A percentile compares a stretch with the other conserved stretches of the same genome.
Conservation (phyloP, 2,113 vertebrate genomes). For the Pampusana beccarii region DNA sequence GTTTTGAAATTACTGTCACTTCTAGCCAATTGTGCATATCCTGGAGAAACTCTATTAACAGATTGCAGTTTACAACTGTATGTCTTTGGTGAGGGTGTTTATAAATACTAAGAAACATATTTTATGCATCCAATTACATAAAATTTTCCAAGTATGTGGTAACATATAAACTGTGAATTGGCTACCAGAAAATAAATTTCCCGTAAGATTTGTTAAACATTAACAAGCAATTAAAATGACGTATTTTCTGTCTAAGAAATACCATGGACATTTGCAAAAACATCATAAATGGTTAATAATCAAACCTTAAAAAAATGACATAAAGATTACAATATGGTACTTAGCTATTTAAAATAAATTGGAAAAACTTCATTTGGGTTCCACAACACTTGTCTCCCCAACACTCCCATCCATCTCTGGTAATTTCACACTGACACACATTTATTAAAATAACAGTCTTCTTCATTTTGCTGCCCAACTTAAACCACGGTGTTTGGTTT, state of each 20-base stretch:
- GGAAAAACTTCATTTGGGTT: neutral
- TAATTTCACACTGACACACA: neutral
- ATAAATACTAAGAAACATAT: neutral
- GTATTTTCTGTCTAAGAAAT: neutral
- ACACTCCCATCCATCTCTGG: neutral
- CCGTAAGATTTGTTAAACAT: neutral
- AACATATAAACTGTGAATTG: neutral
- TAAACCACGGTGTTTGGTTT: too few species aligned
- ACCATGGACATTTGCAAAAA: neutral
- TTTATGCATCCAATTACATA: neutral
- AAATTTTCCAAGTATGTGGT: neutral
- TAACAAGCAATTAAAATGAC: neutral
- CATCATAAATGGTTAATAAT: neutral
- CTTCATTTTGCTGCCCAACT: neutral
- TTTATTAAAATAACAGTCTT: neutral
- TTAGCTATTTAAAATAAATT: neutral
- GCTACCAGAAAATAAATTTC: neutral
- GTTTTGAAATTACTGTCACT: neutral
- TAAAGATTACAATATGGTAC: neutral
- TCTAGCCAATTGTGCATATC: neutral
- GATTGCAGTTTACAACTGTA: neutral
- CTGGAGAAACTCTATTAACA: neutral
- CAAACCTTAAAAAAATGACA: neutral
- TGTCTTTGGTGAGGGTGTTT: neutral
- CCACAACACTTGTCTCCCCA: neutral